These are phyloP conservation scores for Drosophila subobscura DNA, from an alignment of 1,140 invertebrate genomes.

Conservation along the genomic window DNA sequence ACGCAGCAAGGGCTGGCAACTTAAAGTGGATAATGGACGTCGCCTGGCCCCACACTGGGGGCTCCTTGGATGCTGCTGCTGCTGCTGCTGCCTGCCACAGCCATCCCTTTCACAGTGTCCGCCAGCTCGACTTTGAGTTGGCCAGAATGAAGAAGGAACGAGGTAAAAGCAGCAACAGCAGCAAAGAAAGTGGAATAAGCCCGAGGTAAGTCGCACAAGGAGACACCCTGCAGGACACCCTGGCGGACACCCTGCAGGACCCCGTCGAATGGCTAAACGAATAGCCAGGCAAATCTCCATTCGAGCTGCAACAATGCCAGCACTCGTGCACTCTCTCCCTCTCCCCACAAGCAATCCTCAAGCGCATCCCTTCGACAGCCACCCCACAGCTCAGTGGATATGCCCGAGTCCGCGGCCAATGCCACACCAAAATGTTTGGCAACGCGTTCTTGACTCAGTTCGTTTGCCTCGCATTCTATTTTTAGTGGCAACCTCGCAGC, in stretches of 20 bases:
- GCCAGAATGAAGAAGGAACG: slow-evolving; percentile 29
- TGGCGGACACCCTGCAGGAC: slow-evolving; percentile 26
- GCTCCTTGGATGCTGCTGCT: slow-evolving; percentile 1
- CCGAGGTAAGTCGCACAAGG: slow-evolving; percentile 41
- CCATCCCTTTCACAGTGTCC: slow-evolving; percentile 10
- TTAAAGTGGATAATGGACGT: slow-evolving; percentile 80
- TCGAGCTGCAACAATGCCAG: too few relatives aligned
- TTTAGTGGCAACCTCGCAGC: slow-evolving; percentile 27
- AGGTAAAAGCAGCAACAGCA: slow-evolving; percentile 15
- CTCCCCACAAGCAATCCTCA: too few relatives aligned
- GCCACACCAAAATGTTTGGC: slow-evolving; percentile 16
- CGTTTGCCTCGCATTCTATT: slow-evolving; percentile 53
- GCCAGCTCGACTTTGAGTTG: not conserved
- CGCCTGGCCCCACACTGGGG: slow-evolving; percentile 18
- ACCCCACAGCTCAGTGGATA: not conserved
- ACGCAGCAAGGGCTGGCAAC: slow-evolving; percentile 57
- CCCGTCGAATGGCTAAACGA: too few relatives aligned
- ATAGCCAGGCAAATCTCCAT: too few relatives aligned
- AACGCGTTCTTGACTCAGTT: slow-evolving; percentile 38
- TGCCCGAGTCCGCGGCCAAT: slow-evolving; percentile 13
- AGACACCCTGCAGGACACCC: slow-evolving; percentile 30
- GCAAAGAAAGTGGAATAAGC: slow-evolving; percentile 34
- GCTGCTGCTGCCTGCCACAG: not conserved
- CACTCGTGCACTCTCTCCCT: too few relatives aligned
- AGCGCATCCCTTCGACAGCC: too few relatives aligned